Percentiles rank a stretch among this genome's conserved stretches.
phyloP scores from a whole-genome alignment of 2,113 vertebrate species.

The Varanus komodoensis region DNA sequence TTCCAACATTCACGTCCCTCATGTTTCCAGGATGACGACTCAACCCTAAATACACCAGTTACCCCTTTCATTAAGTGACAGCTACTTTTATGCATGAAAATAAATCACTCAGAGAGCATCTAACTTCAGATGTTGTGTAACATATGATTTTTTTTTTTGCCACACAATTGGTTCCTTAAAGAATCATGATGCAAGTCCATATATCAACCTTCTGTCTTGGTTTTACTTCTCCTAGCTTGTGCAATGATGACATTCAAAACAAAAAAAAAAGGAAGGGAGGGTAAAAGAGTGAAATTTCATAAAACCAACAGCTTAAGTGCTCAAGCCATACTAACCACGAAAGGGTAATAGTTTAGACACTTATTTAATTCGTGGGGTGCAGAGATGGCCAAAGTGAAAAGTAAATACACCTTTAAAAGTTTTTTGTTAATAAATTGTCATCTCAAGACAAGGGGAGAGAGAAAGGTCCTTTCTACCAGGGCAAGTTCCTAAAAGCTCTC shows the following conservation, averaged over 20 bases:
- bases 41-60: background rate
- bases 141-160: background rate
- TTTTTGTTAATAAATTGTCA: background rate
- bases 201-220: background rate
- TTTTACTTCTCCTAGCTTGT: constrained; percentile 16
- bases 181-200: background rate
- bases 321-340: background rate
- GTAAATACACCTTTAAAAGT: background rate
- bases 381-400: background rate
- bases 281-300: background rate
- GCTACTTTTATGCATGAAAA: background rate
- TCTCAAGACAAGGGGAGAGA: background rate
- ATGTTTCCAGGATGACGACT: background rate
- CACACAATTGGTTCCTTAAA: background rate
- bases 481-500: background rate
- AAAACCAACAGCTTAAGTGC: background rate
- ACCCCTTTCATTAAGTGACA: background rate
- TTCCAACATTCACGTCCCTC: background rate
- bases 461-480: background rate
- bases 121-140: background rate
- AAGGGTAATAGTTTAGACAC: background rate
- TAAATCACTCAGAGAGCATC: background rate
- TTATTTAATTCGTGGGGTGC: background rate
- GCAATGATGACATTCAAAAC: background rate
- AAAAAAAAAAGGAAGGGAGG: too few species aligned